Base-by-base conservation (phyloP, 2,113 vertebrate species). In the Zosterops borbonicus region DNA sequence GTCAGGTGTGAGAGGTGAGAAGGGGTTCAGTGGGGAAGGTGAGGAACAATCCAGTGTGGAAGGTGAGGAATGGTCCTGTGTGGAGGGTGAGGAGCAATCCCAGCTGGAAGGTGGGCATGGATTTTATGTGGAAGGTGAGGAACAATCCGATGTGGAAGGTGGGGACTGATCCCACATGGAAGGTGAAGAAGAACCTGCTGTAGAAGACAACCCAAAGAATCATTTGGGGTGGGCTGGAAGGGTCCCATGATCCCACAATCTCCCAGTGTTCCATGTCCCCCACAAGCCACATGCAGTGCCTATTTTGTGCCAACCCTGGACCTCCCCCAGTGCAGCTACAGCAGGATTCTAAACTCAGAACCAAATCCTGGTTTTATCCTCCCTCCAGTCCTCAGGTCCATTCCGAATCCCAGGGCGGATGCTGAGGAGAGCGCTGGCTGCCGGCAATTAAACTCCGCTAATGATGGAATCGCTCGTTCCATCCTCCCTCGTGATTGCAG, bases 391-490 rank as follows among this genome's bases (percentile, higher is more conserved):
- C 15, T 1, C 24, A 4, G 56, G 56, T 50, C 52, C 9, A 2
- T 84, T 67, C 23, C 9, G 4, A 73, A 50, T 42, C 79, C 71
- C 22, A 5, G 11, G 10, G 60, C 1, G 29, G 50, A 6, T 24
- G 63, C 49, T 11, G 65, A 82, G 81, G 87, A 77, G 56, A 3
- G 3, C 56, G 41, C 46, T 24, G 68, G 65, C 90, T 83, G 11
- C 74, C 13, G n/a, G 82, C 94, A 95, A 95, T 97, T 89, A 89
- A 87, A 42, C 52, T 12, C 69, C 7, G 49, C 75, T 96, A 73
- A 94, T 5, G 83, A 95, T 5, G 62, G 76, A 28, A 60, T 58
- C 18, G 35, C 86, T 95, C 27, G 6, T 94, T 50, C 21, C 58
- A 11, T 94, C 53, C 11, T 94, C 91, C 69, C 87, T 65, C 19